Evolutionary conservation across 53 echinoderm and acorn worm species (phyloP).

Genomic region (Echinometra lucunter): DNA sequence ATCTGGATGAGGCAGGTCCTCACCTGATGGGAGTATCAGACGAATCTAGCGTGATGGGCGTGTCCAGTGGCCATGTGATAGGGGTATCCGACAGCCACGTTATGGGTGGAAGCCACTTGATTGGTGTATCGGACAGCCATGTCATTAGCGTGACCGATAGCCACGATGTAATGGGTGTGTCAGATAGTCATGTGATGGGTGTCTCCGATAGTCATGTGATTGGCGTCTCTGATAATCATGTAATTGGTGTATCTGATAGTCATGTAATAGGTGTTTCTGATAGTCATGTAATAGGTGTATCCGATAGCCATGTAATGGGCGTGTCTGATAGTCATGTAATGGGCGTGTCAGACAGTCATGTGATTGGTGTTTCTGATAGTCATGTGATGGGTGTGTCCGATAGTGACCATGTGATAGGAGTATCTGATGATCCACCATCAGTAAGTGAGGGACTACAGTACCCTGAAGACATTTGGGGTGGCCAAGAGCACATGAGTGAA

Average conservation of each 20-base stretch:
- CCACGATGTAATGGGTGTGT: constrained; percentile 57
- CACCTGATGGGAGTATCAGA: constrained; percentile 74
- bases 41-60: constrained; percentile 63
- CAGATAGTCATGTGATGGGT: constrained; percentile 40
- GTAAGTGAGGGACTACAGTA: constrained; percentile 63
- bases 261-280: constrained; percentile 67
- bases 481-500: constrained; percentile 54
- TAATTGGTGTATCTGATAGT: constrained; percentile 24
- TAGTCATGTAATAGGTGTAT: constrained; percentile 40
- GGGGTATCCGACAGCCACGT: constrained; percentile 53
- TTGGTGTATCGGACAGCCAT: constrained; percentile 55
- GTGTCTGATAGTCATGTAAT: constrained; percentile 48
- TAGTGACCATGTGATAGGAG: constrained; percentile 69
- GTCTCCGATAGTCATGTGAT: constrained; percentile 45
- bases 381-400: constrained; percentile 60
- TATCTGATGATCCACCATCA: constrained; percentile 59
- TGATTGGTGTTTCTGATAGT: constrained; percentile 55
- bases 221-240: constrained; percentile 65
- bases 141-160: constrained; percentile 59
- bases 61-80: constrained; percentile 67
- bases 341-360: constrained; percentile 63
- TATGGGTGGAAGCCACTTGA: constrained; percentile 64
- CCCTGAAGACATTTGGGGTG: constrained; percentile 68
- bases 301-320: constrained; percentile 49
- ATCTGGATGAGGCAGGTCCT: constrained; percentile 76